Evolutionary conservation across 2,113 vertebrate genomes (phyloP), one percentile per base, ranked within the genome.

Genomic region (Chloropsis cyanopogon): DNA sequence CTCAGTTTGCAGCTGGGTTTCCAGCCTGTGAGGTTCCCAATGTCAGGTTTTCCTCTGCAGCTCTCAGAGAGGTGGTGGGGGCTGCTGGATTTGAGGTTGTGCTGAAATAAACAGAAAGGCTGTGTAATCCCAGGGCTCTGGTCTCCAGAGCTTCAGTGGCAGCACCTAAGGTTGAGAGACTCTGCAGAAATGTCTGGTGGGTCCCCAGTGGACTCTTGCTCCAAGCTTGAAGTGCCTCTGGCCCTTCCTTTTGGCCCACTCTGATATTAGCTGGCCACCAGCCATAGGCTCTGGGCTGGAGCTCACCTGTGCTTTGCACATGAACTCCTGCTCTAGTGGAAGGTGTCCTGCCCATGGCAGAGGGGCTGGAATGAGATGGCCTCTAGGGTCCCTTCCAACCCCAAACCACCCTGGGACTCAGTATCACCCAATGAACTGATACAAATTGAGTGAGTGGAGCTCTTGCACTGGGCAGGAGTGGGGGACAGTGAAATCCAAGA

Each of bases 371-470:
- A 54, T 35, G 71, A 63, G 49, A 17, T 33, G 63, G 23, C 56
- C 14, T 56, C 26, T 35, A 13, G 35, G 17, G 70, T 69, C 29
- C 21, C 41, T 82, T 53, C 47, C 26, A 56, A 42, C 22, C 44
- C 61, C 33, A 46, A 66, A 53, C 52, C 46, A 35, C 35, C 16
- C 54, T 41, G 24, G 63, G 25, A 19, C 25, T 63, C 2, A 0
- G 0, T 13, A 6, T 63, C 12, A 44, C 52, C 25, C 28, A 11
- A 10, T 24, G 37, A 63, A 50, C 17, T 2, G 1, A 5, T 5
- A 10, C 3, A 2, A 33, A 29, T 5, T 1, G 4, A 53, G 72
- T 49, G 44, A n/a, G 2, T 3, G 28, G 70, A 76, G 60, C 31
- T 59, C 64, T 59, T 44, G 44, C 60, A 47, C 35, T 3, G 13